Percentiles rank a stretch among this genome's conserved stretches.
Conservation (phyloP, 2,888 invertebrate species). For the Hemaris fuciformis region DNA sequence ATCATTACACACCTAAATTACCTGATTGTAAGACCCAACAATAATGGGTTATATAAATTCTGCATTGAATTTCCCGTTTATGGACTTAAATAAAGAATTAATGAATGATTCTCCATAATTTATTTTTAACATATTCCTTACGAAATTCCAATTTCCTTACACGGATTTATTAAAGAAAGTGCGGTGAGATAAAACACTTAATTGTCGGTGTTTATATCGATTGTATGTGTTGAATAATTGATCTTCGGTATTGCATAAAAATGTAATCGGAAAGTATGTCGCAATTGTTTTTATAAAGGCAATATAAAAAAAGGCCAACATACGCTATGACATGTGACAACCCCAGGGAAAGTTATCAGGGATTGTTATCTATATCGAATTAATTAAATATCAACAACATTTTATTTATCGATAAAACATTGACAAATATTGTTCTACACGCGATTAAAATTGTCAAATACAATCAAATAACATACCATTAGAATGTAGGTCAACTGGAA, state of each 20-base stretch:
- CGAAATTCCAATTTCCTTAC: neutral
- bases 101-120: neutral
- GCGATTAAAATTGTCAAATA: neutral
- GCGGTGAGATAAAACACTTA: neutral
- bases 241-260: neutral
- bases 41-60: neutral
- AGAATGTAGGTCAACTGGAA: neutral
- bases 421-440: neutral
- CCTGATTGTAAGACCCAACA: neutral
- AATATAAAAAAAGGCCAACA: neutral
- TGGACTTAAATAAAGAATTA: neutral
- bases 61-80: neutral
- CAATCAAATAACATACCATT: neutral
- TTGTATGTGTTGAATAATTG: neutral
- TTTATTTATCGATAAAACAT: neutral
- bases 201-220: neutral
- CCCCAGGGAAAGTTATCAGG: neutral
- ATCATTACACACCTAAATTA: neutral
- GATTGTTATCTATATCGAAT: neutral
- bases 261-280: neutral
- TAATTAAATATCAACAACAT: neutral
- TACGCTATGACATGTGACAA: neutral
- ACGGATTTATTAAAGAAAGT: neutral
- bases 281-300: neutral
- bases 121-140: neutral